A percentile compares a stretch with the other conserved stretches of the same genome.
phyloP scores from a whole-genome alignment of 2,888 invertebrate species.

The Chymomyza procnemis region DNA sequence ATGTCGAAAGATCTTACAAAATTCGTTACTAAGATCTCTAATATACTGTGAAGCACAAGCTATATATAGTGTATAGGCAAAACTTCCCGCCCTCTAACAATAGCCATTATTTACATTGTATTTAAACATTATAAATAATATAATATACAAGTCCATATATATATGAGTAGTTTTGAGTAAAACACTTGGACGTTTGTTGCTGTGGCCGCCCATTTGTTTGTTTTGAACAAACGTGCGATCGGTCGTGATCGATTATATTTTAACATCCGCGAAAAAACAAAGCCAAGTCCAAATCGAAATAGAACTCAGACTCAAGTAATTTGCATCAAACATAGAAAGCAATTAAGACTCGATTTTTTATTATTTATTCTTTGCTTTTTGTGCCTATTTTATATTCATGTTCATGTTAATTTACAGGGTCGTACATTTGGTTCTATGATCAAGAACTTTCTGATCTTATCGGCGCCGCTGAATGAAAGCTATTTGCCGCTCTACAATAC shows the following conservation, averaged over 20 bases:
- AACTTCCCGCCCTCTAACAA: not conserved
- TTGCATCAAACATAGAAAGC: not conserved
- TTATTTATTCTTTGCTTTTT: not conserved
- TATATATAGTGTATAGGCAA: no score
- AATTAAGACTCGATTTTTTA: not conserved
- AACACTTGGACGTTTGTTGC: conserved; percentile 38
- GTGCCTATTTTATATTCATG: conserved; percentile 8
- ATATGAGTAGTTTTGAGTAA: conserved; percentile 7
- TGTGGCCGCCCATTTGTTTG: conserved; percentile 38
- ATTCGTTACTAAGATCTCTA: no score
- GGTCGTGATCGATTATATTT: conserved; percentile 63
- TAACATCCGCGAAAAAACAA: not conserved
- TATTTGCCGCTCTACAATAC: conserved; percentile 87
- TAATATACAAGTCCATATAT: not conserved
- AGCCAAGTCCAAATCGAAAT: not conserved
- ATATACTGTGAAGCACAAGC: no score
- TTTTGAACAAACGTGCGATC: conserved; percentile 40
- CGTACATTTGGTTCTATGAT: conserved; percentile 87
- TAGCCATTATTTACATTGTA: not conserved
- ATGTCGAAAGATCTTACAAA: no score
- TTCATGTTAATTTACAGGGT: conserved; percentile 81
- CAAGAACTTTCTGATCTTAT: conserved; percentile 82
- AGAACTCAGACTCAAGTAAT: not conserved
- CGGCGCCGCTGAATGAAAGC: conserved; percentile 82
- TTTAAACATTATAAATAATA: not conserved